Conservation (phyloP, 1,140 invertebrate species). For the Drosophila quadrilineata region DNA sequence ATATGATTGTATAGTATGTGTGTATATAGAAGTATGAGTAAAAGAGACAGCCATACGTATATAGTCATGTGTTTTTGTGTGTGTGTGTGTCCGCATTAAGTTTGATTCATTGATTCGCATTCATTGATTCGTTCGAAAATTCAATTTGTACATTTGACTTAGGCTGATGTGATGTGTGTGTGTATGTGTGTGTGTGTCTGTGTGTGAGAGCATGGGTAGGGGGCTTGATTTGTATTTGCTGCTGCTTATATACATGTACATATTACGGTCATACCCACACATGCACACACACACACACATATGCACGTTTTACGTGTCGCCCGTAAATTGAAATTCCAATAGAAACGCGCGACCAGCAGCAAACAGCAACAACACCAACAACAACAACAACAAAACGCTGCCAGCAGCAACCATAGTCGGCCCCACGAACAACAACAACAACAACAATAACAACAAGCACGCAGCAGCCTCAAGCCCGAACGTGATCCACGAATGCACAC, state of each 20-base stretch:
- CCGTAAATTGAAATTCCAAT: constrained; percentile 61
- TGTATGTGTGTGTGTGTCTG: too few species aligned
- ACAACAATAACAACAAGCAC: constrained; percentile 14
- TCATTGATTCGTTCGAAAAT: constrained; percentile 20
- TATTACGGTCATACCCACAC: not conserved
- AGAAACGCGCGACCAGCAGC: constrained; percentile 43
- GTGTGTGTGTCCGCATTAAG: not conserved
- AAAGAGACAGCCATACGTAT: not conserved
- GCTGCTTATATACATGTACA: constrained; percentile 14
- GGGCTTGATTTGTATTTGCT: constrained; percentile 12
- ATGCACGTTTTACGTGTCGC: too few species aligned
- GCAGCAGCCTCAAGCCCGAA: constrained; percentile 10
- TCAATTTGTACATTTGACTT: constrained; percentile 30
- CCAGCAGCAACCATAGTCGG: constrained; percentile 2
- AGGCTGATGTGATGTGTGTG: too few species aligned
- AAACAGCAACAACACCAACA: constrained; percentile 4
- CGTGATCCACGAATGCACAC: constrained; percentile 14
- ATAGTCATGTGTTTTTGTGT: not conserved
- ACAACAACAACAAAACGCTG: constrained; percentile 7
- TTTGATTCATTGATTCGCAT: constrained; percentile 29
- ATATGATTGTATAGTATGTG: constrained; percentile 4
- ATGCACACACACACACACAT: constrained; percentile 14
- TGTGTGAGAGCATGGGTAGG: too few species aligned
- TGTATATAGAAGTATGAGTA: too few species aligned
- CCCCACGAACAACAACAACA: constrained; percentile 13